Conservation (phyloP, 1,140 invertebrate species). For the Liolophura sinensis region DNA sequence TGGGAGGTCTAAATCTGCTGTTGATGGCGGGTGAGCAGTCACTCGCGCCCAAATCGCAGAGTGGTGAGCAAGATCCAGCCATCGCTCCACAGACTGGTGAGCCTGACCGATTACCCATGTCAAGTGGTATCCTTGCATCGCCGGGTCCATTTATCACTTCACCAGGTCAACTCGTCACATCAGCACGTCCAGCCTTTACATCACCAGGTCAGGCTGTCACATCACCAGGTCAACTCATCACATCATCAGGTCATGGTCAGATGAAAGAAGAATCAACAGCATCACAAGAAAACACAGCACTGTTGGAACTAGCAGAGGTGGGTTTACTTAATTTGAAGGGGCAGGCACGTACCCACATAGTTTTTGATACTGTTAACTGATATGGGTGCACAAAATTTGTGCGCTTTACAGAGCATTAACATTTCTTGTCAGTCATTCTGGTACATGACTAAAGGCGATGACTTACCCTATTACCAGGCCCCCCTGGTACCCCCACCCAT, state of each 20-base stretch:
- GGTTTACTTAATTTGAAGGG: not conserved
- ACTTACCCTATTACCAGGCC: too few species aligned
- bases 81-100: conserved; percentile 5
- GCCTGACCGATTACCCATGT: not conserved
- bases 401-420: too few species aligned
- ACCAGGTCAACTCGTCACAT: too few species aligned
- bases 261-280: conserved; percentile 20
- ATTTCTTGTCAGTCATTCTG: too few species aligned
- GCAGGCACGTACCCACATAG: too few species aligned
- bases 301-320: conserved; percentile 53
- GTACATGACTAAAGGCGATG: too few species aligned
- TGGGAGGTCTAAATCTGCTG: conserved; percentile 68
- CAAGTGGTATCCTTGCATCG: too few species aligned
- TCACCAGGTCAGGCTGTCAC: not conserved
- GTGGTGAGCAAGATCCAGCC: not conserved
- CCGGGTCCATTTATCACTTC: not conserved
- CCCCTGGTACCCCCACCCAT: too few species aligned
- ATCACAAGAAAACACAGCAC: conserved; percentile 59
- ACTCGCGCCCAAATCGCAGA: conserved; percentile 5
- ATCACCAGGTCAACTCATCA: too few species aligned
- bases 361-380: too few species aligned
- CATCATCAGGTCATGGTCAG: too few species aligned
- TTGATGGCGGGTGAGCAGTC: conserved; percentile 46
- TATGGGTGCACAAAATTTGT: too few species aligned
- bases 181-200: not conserved